Evolutionary conservation across 2,113 vertebrate genomes (phyloP).

Genomic region (Excalfactoria chinensis): DNA sequence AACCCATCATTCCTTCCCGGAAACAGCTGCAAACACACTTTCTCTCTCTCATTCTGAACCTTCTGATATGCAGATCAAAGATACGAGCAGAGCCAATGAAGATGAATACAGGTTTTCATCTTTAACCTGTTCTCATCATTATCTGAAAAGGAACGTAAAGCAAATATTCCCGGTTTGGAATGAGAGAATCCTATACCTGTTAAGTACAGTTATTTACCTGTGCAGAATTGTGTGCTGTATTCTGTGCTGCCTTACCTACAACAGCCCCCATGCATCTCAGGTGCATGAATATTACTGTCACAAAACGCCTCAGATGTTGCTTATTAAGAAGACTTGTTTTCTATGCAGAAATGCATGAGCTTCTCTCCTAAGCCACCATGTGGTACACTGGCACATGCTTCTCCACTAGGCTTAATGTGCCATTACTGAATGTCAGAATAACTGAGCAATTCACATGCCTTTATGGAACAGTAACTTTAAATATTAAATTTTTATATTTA

Average conservation of each 20-base stretch:
- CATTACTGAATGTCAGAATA: conserved; percentile 54
- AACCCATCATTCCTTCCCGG: conserved; percentile 4
- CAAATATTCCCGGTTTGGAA: conserved; percentile 27
- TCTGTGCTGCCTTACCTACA: conserved; percentile 31
- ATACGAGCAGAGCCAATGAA: background rate
- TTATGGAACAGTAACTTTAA: conserved; percentile 67
- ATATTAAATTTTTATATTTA: conserved; percentile 67
- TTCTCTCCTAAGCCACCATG: conserved; percentile 37
- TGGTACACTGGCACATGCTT: conserved; percentile 27
- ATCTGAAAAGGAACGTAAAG: background rate
- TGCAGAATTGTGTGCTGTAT: conserved; percentile 24
- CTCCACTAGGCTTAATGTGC: conserved; percentile 21
- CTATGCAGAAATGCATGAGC: conserved; percentile 58
- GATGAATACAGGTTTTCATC: background rate
- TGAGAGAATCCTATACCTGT: conserved; percentile 8
- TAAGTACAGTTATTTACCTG: background rate
- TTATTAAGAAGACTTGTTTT: conserved; percentile 29
- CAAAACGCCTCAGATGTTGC: conserved; percentile 1
- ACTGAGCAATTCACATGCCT: conserved; percentile 48
- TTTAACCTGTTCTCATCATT: background rate
- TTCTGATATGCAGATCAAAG: conserved; percentile 57
- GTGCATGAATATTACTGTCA: background rate
- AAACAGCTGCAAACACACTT: conserved; percentile 45
- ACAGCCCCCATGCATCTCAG: background rate
- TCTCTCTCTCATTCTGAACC: conserved; percentile 46